phyloP scores from a whole-genome alignment of 2,888 invertebrate species.

The Papilio demoleus region DNA sequence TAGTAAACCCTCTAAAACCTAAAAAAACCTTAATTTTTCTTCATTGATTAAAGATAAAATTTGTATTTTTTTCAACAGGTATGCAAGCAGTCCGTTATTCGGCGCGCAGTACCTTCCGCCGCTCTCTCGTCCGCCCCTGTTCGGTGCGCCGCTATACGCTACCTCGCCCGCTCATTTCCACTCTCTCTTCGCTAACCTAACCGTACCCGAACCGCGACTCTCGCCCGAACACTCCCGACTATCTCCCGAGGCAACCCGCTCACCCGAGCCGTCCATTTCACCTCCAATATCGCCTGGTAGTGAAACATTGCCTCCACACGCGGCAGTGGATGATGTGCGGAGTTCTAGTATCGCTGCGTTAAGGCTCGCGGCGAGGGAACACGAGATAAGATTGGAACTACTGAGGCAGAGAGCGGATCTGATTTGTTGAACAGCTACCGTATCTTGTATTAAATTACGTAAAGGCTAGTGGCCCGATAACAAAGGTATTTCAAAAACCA shows the following conservation, averaged over 20 bases:
- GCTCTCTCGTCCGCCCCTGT: slow-evolving; percentile 69
- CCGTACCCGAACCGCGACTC: slow-evolving; percentile 79
- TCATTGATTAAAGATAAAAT: not conserved
- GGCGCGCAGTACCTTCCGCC: slow-evolving; percentile 74
- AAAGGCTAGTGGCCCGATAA: slow-evolving; percentile 5
- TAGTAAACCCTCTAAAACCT: too few relatives aligned
- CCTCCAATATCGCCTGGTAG: slow-evolving; percentile 81
- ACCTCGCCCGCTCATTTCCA: slow-evolving; percentile 88
- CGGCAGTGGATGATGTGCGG: slow-evolving; percentile 86
- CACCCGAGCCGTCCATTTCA: slow-evolving; percentile 75
- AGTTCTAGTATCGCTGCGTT: slow-evolving; percentile 94
- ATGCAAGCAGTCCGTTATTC: slow-evolving; percentile 72
- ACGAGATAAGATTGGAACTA: slow-evolving; percentile 91
- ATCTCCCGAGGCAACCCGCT: slow-evolving; percentile 62
- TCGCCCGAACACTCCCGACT: slow-evolving; percentile 65
- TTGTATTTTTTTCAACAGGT: slow-evolving; percentile 63
- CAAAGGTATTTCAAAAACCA: slow-evolving; percentile 2
- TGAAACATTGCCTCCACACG: slow-evolving; percentile 78
- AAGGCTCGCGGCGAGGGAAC: slow-evolving; percentile 93
- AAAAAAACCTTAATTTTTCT: not conserved
- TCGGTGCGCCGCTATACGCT: slow-evolving; percentile 76
- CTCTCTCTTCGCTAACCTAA: slow-evolving; percentile 91
- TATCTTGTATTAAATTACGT: slow-evolving; percentile 15
- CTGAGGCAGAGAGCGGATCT: slow-evolving; percentile 87
- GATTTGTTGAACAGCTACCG: slow-evolving; percentile 63